Conservation (phyloP, 2,888 invertebrate genomes). For the Thymelicus acteon region DNA sequence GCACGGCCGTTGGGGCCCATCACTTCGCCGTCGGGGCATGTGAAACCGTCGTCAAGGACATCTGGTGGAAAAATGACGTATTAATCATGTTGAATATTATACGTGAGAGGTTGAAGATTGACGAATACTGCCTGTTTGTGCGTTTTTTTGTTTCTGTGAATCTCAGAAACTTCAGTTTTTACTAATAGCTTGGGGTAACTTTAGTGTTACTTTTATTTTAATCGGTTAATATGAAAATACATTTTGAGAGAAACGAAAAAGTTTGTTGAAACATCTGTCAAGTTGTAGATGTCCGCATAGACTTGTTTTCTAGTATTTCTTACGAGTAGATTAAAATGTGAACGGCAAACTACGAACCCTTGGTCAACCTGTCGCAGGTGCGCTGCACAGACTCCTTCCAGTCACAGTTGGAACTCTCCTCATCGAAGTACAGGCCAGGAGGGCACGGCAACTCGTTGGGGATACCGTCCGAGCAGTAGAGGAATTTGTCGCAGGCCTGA, state of each 20-base stretch:
- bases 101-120: too few relatives aligned
- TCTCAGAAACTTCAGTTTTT: too few relatives aligned
- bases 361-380: constrained; percentile 71
- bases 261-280: too few relatives aligned
- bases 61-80: constrained; percentile 71
- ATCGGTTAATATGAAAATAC: too few relatives aligned
- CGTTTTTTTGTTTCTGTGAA: too few relatives aligned
- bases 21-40: constrained; percentile 89
- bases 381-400: constrained; percentile 88
- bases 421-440: constrained; percentile 91
- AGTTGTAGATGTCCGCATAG: too few relatives aligned
- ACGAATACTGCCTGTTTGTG: too few relatives aligned
- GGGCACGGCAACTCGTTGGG: constrained; percentile 89
- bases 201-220: too few relatives aligned
- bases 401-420: constrained; percentile 88
- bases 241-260: too few relatives aligned
- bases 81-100: neutral
- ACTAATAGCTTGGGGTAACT: too few relatives aligned
- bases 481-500: constrained; percentile 90
- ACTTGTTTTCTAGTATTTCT: too few relatives aligned
- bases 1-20: constrained; percentile 88
- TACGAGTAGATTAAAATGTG: too few relatives aligned
- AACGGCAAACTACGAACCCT: constrained; percentile 54
- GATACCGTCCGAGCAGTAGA: constrained; percentile 90
- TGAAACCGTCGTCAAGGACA: constrained; percentile 89